phyloP scores from a whole-genome alignment of 2,888 invertebrate genomes.

The Auanema sp. region DNA sequence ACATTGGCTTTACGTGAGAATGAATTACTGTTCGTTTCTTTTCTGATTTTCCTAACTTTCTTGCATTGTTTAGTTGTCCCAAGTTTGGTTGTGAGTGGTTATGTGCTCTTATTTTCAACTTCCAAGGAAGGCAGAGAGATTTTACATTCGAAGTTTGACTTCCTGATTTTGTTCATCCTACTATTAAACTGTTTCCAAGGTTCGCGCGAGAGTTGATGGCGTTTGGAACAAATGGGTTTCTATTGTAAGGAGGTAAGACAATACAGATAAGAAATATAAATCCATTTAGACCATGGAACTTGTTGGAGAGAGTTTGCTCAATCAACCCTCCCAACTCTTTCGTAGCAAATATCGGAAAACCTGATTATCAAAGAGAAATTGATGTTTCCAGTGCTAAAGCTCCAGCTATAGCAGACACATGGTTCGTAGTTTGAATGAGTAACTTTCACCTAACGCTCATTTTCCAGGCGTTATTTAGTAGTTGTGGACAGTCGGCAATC shows the following conservation, averaged over 20 bases:
- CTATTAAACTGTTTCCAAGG: conserved; percentile 11
- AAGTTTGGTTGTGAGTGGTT: conserved; percentile 51
- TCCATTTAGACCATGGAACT: conserved; percentile 40
- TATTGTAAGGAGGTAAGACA: conserved; percentile 27
- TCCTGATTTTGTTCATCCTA: background rate
- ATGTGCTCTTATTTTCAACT: conserved; percentile 45
- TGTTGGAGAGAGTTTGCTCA: conserved; percentile 49
- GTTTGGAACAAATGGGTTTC: conserved; percentile 51
- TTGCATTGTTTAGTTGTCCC: conserved; percentile 36
- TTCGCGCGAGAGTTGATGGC: conserved; percentile 49
- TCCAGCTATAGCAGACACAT: conserved; percentile 27
- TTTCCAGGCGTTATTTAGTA: conserved; percentile 42
- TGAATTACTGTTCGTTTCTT: background rate
- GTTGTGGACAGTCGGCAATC: conserved; percentile 46
- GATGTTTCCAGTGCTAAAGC: conserved; percentile 32
- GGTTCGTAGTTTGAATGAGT: conserved; percentile 18
- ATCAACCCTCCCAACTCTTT: conserved; percentile 43
- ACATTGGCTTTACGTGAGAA: background rate
- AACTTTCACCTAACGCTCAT: background rate
- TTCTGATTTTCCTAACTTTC: background rate
- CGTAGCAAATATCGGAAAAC: conserved; percentile 36
- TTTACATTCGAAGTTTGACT: conserved; percentile 37
- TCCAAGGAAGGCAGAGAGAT: conserved; percentile 39
- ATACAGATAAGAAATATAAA: background rate
- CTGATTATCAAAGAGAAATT: conserved; percentile 37